Conservation (phyloP, 2,888 invertebrate genomes). For the Criorhina ranunculi region DNA sequence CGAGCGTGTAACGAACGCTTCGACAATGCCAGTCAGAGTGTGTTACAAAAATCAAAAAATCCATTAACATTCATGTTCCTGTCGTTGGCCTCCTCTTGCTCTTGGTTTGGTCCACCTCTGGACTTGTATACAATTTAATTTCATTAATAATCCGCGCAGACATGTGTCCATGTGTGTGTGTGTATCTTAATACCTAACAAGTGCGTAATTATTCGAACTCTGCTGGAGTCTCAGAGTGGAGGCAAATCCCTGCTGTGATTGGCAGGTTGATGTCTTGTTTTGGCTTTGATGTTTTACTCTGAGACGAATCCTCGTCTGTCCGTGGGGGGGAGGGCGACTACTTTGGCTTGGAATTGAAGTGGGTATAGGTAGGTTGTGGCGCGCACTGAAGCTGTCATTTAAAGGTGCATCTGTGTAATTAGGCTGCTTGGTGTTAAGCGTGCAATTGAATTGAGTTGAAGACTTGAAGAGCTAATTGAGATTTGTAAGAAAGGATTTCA, state of each 20-base stretch:
- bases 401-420: conserved; percentile 51
- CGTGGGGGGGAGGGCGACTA: conserved; percentile 33
- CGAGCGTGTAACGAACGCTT: conserved; percentile 70
- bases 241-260: conserved; percentile 79
- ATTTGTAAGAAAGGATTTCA: conserved; percentile 9
- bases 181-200: conserved; percentile 53
- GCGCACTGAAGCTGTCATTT: conserved; percentile 35
- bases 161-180: conserved; percentile 42
- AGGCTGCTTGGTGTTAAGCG: conserved; percentile 11
- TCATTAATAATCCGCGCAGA: conserved; percentile 73
- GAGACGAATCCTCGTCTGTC: conserved; percentile 51
- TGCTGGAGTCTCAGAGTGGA: conserved; percentile 28
- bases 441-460: conserved; percentile 18
- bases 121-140: conserved; percentile 70
- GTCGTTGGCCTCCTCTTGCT: not conserved
- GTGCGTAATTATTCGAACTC: conserved; percentile 62
- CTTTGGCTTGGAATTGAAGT: not conserved
- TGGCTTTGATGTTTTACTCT: conserved; percentile 54
- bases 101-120: not conserved
- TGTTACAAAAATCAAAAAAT: conserved; percentile 58
- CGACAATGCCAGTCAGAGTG: conserved; percentile 70
- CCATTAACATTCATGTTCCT: conserved; percentile 64
- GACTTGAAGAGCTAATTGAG: conserved; percentile 20
- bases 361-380: conserved; percentile 2
- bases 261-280: conserved; percentile 79